Conservation (phyloP, 2,113 vertebrate species). For the Euleptes europaea region DNA sequence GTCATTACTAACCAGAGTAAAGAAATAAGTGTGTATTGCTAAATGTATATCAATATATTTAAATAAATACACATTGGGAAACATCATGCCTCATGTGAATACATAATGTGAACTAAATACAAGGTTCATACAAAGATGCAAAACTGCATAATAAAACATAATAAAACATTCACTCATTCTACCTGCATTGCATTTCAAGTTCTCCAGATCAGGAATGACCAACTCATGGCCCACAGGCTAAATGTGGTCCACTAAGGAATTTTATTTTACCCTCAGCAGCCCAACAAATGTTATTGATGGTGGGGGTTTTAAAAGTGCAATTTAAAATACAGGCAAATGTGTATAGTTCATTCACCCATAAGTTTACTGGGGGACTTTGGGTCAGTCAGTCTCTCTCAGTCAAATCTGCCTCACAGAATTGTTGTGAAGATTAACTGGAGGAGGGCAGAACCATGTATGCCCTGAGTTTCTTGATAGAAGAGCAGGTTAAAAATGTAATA, state of each 20-base stretch:
- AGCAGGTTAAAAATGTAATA: too few relatives aligned
- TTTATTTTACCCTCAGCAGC: neutral
- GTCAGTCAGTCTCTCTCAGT: too few relatives aligned
- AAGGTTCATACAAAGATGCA: neutral
- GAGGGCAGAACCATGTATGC: too few relatives aligned
- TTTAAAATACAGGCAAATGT: too few relatives aligned
- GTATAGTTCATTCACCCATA: too few relatives aligned
- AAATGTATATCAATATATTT: neutral
- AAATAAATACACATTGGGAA: neutral
- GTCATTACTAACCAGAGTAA: neutral
- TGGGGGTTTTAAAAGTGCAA: neutral
- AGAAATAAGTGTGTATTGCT: neutral
- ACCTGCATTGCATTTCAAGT: neutral
- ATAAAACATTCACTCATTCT: neutral
- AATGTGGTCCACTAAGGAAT: neutral
- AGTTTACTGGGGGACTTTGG: too few relatives aligned
- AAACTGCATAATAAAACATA: neutral
- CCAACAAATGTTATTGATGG: neutral
- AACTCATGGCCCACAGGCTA: neutral
- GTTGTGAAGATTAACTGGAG: too few relatives aligned
- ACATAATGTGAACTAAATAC: neutral
- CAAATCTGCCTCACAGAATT: too few relatives aligned
- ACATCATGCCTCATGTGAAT: neutral
- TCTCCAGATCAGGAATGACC: neutral
- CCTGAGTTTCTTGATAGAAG: too few relatives aligned